These are phyloP conservation scores for Willowsia nigromaculata DNA, from an alignment of 2,888 invertebrate genomes.

Conservation along the genomic window DNA sequence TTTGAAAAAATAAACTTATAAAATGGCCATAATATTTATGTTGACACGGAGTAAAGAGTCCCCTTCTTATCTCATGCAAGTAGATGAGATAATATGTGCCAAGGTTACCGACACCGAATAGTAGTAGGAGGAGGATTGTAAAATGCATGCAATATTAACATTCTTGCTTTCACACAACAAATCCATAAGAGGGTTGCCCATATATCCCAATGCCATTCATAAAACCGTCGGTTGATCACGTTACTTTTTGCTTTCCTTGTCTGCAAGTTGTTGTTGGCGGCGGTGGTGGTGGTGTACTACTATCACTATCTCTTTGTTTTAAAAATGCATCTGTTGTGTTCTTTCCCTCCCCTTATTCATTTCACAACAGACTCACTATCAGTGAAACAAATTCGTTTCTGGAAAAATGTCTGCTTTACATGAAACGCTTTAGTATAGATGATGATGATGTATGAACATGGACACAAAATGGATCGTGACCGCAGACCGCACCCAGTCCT, in stretches of 20 bases:
- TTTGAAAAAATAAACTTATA: slow-evolving; percentile 41
- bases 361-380: not conserved
- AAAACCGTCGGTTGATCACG: slow-evolving; percentile 17
- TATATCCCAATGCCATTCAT: slow-evolving; percentile 39
- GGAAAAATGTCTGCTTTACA: slow-evolving; percentile 35
- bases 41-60: slow-evolving; percentile 22
- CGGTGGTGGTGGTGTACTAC: not conserved
- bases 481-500: slow-evolving; percentile 38
- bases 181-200: not conserved
- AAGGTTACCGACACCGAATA: slow-evolving; percentile 32
- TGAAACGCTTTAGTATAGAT: not conserved
- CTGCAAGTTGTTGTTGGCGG: slow-evolving; percentile 19
- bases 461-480: slow-evolving; percentile 14
- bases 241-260: not conserved
- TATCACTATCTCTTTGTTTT: slow-evolving; percentile 16
- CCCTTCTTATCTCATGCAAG: not conserved
- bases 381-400: not conserved
- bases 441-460: not conserved
- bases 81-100: slow-evolving; percentile 48
- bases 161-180: not conserved
- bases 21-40: slow-evolving; percentile 57
- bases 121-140: not conserved
- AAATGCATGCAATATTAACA: slow-evolving; percentile 5
- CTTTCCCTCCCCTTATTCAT: slow-evolving; percentile 18
- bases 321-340: not conserved